phyloP scores from a whole-genome alignment of 2,113 vertebrate genomes.

The Sitta europaea region DNA sequence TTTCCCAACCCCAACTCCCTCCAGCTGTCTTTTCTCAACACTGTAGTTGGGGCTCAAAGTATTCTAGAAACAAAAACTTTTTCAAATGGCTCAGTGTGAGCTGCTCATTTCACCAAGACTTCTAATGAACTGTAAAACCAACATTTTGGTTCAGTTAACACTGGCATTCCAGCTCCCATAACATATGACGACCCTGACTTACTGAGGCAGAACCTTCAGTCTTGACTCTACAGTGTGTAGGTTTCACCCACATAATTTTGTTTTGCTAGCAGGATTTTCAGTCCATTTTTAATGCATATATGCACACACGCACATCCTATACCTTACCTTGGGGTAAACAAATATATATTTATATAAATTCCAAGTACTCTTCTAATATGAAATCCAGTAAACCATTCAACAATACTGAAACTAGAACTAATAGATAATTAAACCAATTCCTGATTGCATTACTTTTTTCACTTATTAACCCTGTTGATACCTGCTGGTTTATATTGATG shows the following conservation, averaged over 20 bases:
- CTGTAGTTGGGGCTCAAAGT: background rate
- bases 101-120: constrained; percentile 6
- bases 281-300: background rate
- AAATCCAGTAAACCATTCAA: background rate
- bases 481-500: background rate
- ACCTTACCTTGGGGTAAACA: background rate
- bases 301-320: background rate
- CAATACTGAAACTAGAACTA: background rate
- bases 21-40: background rate
- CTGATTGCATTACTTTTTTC: background rate
- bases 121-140: constrained; percentile 62
- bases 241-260: background rate
- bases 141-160: constrained; percentile 55
- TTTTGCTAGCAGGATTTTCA: background rate
- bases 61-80: constrained; percentile 38
- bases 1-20: background rate
- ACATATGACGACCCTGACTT: background rate
- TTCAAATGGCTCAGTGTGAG: constrained; percentile 20
- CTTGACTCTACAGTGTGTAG: background rate
- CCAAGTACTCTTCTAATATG: background rate
- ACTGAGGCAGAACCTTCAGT: background rate
- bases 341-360: background rate
- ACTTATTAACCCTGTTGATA: background rate
- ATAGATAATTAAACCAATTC: background rate
- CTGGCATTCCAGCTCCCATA: background rate